Percentiles rank a stretch among this genome's conserved stretches.
Conservation (phyloP, 1,140 invertebrate species). For the Cydia pomonella region DNA sequence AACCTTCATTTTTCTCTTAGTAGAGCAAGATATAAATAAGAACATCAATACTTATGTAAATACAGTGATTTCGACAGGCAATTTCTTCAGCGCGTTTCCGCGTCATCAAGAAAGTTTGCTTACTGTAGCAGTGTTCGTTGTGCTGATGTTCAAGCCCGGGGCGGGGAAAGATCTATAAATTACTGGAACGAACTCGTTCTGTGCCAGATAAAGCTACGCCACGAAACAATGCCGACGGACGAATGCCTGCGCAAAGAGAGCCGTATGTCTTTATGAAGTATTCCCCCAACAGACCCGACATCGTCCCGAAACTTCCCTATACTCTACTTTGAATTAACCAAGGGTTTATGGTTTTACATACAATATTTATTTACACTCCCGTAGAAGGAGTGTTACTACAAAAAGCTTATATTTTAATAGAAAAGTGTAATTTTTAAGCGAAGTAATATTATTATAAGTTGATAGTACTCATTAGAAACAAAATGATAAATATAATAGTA, state of each 20-base stretch:
- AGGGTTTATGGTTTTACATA: slow-evolving; percentile 3
- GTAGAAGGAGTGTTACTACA: too few species aligned
- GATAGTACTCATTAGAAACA: too few species aligned
- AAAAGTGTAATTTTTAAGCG: too few species aligned
- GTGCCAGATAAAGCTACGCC: slow-evolving; percentile 75
- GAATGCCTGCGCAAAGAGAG: slow-evolving; percentile 63
- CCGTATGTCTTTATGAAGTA: slow-evolving; percentile 70
- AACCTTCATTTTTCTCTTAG: background rate
- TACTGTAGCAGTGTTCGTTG: slow-evolving; percentile 28
- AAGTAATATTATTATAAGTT: too few species aligned
- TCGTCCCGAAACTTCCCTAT: slow-evolving; percentile 43
- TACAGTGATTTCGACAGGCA: slow-evolving; percentile 11
- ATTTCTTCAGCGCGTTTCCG: slow-evolving; percentile 7
- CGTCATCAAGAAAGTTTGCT: slow-evolving; percentile 25
- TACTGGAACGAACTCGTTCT: slow-evolving; percentile 76
- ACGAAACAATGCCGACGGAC: slow-evolving; percentile 73
- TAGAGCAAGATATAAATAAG: background rate
- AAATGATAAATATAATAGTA: too few species aligned
- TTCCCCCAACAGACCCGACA: slow-evolving; percentile 57
- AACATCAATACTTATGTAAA: slow-evolving; percentile 17
- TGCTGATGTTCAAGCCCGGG: slow-evolving; percentile 52
- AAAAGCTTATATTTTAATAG: too few species aligned
- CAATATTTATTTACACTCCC: too few species aligned
- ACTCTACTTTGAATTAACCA: slow-evolving; percentile 29
- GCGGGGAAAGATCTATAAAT: slow-evolving; percentile 77